A percentile compares a stretch with the other conserved stretches of the same genome.
Conservation (phyloP, 2,888 invertebrate genomes). For the Coleophora flavipennella region DNA sequence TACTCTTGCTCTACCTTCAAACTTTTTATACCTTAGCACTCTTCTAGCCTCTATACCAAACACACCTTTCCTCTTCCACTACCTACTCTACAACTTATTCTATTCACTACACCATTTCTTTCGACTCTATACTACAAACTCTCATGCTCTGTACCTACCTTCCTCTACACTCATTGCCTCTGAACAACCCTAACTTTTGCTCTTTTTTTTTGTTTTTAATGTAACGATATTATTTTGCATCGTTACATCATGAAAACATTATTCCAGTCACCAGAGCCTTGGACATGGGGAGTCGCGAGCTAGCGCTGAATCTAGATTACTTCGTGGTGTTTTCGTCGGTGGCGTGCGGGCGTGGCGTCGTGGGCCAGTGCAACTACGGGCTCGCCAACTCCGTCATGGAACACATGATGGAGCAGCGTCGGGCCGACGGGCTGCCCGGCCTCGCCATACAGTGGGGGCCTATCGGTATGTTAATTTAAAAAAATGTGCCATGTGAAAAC, state of each 20-base stretch:
- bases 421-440: conserved; percentile 86
- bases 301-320: conserved; percentile 88
- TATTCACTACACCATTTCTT: too few relatives aligned
- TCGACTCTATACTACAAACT: too few relatives aligned
- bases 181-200: too few relatives aligned
- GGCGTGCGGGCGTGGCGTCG: conserved; percentile 96
- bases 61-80: too few relatives aligned
- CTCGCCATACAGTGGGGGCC: conserved; percentile 99
- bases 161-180: too few relatives aligned
- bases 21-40: too few relatives aligned
- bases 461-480: conserved; percentile 79
- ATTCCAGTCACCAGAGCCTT: conserved; percentile 79
- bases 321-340: conserved; percentile 98
- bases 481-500: neutral
- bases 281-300: conserved; percentile 83
- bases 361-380: conserved; percentile 97
- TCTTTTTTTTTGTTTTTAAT: too few relatives aligned
- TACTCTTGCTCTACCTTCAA: too few relatives aligned
- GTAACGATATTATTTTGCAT: too few relatives aligned
- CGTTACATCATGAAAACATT: neutral
- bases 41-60: too few relatives aligned
- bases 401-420: conserved; percentile 90
- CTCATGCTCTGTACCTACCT: too few relatives aligned
- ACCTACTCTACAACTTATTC: too few relatives aligned
- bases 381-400: conserved; percentile 98